A percentile compares a stretch with the other conserved stretches of the same genome.
Evolutionary conservation across 2,888 invertebrate species (phyloP).

Genomic region (Oscheius onirici): DNA sequence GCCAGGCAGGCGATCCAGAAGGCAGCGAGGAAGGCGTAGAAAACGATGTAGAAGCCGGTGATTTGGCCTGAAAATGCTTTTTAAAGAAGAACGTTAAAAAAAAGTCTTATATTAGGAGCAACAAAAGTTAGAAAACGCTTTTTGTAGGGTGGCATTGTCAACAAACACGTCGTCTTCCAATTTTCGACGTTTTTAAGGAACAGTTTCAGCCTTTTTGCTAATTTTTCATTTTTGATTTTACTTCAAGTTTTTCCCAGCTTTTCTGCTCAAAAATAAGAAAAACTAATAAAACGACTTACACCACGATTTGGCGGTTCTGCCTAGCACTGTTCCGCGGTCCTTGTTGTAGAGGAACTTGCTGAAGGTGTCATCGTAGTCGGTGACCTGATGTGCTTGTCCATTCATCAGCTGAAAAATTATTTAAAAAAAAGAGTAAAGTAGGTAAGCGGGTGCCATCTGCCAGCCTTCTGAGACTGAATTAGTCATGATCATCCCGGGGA

Average conservation of each 20-base stretch:
- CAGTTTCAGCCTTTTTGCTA: too few relatives aligned
- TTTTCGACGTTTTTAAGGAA: too few relatives aligned
- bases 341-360: conserved; percentile 68
- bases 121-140: too few relatives aligned
- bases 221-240: too few relatives aligned
- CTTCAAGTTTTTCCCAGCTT: too few relatives aligned
- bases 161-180: too few relatives aligned
- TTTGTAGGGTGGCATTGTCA: too few relatives aligned
- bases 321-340: conserved; percentile 64
- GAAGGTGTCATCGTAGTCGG: conserved; percentile 56
- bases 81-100: conserved; percentile 66
- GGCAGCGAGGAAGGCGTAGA: conserved; percentile 89
- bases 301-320: conserved; percentile 69
- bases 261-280: not conserved
- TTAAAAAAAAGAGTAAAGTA: not conserved
- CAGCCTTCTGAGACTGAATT: conserved; percentile 7
- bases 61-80: conserved; percentile 83
- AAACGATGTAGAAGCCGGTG: conserved; percentile 91
- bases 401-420: conserved; percentile 66
- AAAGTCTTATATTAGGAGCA: too few relatives aligned
- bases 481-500: conserved; percentile 24
- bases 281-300: conserved; percentile 43
- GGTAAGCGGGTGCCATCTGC: conserved; percentile 2
- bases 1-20: conserved; percentile 94
- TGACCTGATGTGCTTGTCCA: conserved; percentile 47